Evolutionary conservation across 2,113 vertebrate species (phyloP).

Genomic region (Tetrax tetrax): DNA sequence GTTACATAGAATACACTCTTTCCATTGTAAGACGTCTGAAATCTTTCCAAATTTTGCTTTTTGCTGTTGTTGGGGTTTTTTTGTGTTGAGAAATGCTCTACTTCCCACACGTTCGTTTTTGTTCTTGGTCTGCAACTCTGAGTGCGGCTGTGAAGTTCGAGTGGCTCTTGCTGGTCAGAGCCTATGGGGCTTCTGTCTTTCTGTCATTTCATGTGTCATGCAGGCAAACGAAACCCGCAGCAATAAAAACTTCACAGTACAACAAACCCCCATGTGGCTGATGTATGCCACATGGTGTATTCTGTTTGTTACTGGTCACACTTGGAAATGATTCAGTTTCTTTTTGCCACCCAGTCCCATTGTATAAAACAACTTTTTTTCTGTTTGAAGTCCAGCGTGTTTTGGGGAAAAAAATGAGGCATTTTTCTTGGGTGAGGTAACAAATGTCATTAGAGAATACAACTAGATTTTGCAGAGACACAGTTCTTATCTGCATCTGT

Average conservation of each 20-base stretch:
- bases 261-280: conserved; percentile 2
- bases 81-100: background rate
- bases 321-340: conserved; percentile 37
- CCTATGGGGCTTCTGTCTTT: conserved; percentile 16
- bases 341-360: conserved; percentile 17
- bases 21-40: conserved; percentile 43
- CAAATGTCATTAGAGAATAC: background rate
- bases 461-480: background rate
- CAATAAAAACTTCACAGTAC: conserved; percentile 53
- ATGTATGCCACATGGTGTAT: conserved; percentile 44
- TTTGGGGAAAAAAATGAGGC: background rate
- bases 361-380: background rate
- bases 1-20: conserved; percentile 3
- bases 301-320: conserved; percentile 44
- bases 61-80: background rate
- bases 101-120: background rate
- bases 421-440: background rate
- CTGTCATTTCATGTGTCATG: conserved; percentile 43
- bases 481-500: background rate
- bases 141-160: background rate
- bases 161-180: conserved; percentile 35
- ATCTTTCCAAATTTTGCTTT: background rate
- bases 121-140: background rate
- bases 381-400: background rate
- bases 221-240: conserved; percentile 3